phyloP scores from a whole-genome alignment of 2,888 invertebrate species.

The Phania funesta region DNA sequence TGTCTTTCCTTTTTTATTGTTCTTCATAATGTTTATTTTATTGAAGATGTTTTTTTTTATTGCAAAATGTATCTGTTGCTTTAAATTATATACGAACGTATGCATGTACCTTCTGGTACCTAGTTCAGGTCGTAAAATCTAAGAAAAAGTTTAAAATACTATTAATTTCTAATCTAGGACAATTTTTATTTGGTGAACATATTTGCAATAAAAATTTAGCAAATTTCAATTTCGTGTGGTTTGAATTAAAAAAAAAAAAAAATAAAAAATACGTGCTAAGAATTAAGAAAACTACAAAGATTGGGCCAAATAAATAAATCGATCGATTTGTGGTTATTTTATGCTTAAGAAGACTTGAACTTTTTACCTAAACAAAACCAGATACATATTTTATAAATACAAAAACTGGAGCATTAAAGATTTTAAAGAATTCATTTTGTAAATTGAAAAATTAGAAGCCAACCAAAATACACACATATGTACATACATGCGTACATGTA shows the following conservation, averaged over 20 bases:
- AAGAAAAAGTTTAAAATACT: slow-evolving; percentile 13
- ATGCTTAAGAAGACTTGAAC: neutral
- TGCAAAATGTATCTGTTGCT: slow-evolving; percentile 31
- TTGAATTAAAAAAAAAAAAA: neutral
- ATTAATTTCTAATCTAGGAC: slow-evolving; percentile 45
- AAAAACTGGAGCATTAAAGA: neutral
- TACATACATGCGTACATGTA: no score
- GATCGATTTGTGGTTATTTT: neutral
- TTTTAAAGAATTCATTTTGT: no score
- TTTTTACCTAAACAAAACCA: neutral
- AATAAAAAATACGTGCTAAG: slow-evolving; percentile 35
- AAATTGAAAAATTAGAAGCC: no score
- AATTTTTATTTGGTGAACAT: slow-evolving; percentile 32
- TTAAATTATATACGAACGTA: slow-evolving; percentile 15
- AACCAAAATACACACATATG: no score
- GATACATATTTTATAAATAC: neutral
- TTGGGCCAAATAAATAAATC: neutral
- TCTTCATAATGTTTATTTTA: slow-evolving; percentile 26
- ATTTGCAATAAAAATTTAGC: slow-evolving; percentile 31
- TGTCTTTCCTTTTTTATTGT: neutral
- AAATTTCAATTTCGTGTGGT: slow-evolving; percentile 17
- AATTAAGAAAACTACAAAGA: neutral
- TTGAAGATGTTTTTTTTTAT: slow-evolving; percentile 5
- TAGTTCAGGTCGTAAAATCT: slow-evolving; percentile 47
- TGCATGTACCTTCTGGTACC: slow-evolving; percentile 1